Evolutionary conservation across 1,140 invertebrate genomes (phyloP).

Genomic region (Drosophila punjabiensis): DNA sequence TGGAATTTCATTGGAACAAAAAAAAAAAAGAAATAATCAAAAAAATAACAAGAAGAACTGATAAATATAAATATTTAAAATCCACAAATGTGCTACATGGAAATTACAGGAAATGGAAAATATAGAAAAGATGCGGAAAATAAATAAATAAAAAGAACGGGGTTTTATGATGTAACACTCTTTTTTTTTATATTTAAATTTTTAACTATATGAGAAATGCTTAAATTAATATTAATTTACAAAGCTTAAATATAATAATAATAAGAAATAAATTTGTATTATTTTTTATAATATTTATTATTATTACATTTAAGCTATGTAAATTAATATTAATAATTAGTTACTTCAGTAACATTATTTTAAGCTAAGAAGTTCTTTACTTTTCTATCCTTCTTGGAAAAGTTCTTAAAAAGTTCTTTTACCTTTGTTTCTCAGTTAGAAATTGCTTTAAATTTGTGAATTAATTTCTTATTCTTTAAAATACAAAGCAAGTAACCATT

Average conservation of each 20-base stretch:
- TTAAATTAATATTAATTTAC: not conserved
- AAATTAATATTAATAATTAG: not conserved
- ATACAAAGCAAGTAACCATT: not conserved
- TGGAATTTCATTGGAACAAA: constrained; percentile 2
- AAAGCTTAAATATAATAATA: not conserved
- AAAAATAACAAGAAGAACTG: constrained; percentile 5
- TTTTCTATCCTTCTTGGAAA: not conserved
- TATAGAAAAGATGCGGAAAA: constrained; percentile 6
- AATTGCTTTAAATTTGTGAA: not conserved
- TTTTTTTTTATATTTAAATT: not conserved
- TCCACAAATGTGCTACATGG: constrained; percentile 14
- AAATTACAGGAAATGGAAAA: constrained; percentile 40
- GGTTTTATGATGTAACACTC: not conserved
- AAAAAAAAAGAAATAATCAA: not conserved
- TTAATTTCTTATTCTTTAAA: not conserved
- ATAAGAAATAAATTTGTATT: not conserved
- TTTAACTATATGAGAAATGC: not conserved
- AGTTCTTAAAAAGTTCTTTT: not conserved
- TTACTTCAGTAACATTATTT: not conserved
- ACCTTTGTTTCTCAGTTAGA: not conserved
- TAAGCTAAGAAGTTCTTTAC: not conserved
- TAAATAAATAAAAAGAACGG: constrained; percentile 3
- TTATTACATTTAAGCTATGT: too few relatives aligned
- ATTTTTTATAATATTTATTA: not conserved
- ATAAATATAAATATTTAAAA: constrained; percentile 36